phyloP scores from a whole-genome alignment of 2,797 vertebrate species.

The Lepilemur ruficaudatus region DNA sequence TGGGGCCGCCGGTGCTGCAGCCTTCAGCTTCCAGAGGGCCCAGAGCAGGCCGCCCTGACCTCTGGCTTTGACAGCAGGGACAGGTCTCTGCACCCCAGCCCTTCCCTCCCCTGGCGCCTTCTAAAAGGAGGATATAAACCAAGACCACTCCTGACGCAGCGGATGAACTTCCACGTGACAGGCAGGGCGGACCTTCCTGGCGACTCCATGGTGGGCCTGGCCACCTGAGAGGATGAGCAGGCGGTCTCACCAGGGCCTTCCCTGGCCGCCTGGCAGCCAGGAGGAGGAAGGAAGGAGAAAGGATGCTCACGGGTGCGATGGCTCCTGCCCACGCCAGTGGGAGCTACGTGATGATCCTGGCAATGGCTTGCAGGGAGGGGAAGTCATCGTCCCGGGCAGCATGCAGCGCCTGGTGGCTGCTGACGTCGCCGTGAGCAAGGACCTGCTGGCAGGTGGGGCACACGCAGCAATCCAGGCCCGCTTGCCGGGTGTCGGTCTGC shows the following conservation, averaged over 20 bases:
- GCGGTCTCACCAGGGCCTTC: not conserved
- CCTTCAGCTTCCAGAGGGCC: not conserved
- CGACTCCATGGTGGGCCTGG: not conserved
- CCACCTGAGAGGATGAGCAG: not conserved
- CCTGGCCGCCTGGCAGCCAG: not conserved
- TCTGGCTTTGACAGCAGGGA: not conserved
- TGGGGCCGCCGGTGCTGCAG: not conserved
- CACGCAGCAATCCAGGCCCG: conserved; percentile 92
- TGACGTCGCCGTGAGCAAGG: conserved; percentile 91
- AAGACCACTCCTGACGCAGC: not conserved
- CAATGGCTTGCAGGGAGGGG: conserved; percentile 96
- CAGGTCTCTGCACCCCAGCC: not conserved
- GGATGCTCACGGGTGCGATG: not conserved
- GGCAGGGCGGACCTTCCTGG: not conserved
- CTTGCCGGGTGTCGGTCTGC: conserved; percentile 83
- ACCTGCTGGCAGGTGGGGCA: conserved; percentile 97
- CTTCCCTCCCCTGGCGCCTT: not conserved
- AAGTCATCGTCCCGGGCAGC: conserved; percentile 92
- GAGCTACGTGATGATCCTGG: conserved; percentile 95
- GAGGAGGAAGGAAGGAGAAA: not conserved
- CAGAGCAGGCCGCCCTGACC: not conserved
- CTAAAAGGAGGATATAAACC: not conserved
- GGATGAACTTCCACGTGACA: not conserved
- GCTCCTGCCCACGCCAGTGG: conserved; percentile 18
- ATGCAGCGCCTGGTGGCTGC: conserved; percentile 93